phyloP scores from a whole-genome alignment of 2,797 vertebrate genomes.

The Mus caroli region DNA sequence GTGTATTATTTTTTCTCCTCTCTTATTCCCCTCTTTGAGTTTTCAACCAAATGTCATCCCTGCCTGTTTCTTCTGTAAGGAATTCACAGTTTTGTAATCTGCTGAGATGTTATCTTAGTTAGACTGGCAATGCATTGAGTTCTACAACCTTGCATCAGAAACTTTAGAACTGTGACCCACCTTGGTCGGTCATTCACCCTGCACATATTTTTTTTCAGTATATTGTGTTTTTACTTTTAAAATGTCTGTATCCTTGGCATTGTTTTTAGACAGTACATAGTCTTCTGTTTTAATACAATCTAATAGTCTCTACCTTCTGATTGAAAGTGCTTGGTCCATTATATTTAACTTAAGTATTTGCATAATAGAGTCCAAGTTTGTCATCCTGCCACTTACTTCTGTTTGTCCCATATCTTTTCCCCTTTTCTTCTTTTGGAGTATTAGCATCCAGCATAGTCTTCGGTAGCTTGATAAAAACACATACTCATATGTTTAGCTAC shows the following conservation, averaged over 20 bases:
- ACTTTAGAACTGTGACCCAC: background rate
- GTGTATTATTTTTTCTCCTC: background rate
- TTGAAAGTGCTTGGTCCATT: background rate
- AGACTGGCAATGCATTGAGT: background rate
- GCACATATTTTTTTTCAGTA: conserved; percentile 5
- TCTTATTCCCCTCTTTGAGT: background rate
- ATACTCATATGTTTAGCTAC: background rate
- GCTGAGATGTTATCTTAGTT: background rate
- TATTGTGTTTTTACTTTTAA: conserved; percentile 39
- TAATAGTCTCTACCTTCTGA: conserved; percentile 28
- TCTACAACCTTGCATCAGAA: background rate
- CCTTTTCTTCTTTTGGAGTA: conserved; percentile 25
- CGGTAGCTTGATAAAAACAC: background rate
- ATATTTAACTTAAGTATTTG: conserved; percentile 36
- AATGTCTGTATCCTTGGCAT: conserved; percentile 28
- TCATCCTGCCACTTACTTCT: conserved; percentile 56
- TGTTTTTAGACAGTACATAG: conserved; percentile 17
- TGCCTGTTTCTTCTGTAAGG: background rate
- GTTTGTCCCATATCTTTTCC: conserved; percentile 8
- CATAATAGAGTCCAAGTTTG: conserved; percentile 7
- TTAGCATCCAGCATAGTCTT: background rate
- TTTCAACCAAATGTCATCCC: conserved; percentile 23
- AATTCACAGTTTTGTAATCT: conserved; percentile 29
- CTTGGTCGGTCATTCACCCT: background rate
- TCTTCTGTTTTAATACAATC: background rate